Conservation (phyloP, 2,888 invertebrate species). For the Epiblema foenella region DNA sequence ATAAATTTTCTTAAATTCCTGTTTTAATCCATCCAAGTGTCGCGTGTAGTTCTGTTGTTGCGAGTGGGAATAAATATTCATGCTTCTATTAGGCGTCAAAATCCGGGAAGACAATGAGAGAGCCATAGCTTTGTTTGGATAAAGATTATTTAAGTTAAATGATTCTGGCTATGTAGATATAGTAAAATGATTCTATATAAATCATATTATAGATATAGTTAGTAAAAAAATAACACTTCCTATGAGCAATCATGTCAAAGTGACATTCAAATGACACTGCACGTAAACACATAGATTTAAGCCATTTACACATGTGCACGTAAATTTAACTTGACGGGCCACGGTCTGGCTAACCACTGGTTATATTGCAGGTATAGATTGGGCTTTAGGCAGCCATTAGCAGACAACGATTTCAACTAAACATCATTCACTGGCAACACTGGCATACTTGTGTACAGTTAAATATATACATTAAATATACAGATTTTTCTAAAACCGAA, state of each 20-base stretch:
- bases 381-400: no score
- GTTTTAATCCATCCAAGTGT: constrained; percentile 65
- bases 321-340: no score
- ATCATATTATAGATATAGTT: neutral
- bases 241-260: neutral
- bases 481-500: no score
- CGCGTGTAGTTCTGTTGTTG: constrained; percentile 60
- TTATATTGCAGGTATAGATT: no score
- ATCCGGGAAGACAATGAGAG: neutral
- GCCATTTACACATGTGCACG: no score
- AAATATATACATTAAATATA: no score
- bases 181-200: neutral
- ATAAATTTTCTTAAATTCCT: constrained; percentile 60
- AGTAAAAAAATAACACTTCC: neutral
- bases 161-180: neutral
- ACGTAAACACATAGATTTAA: neutral
- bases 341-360: no score
- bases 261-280: neutral
- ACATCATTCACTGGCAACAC: no score
- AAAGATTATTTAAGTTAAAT: neutral
- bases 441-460: no score
- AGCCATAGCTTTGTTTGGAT: constrained; percentile 1
- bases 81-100: neutral
- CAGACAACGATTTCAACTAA: no score
- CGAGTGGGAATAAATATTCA: constrained; percentile 54